Evolutionary conservation across 1,140 invertebrate species (phyloP), one percentile per base, ranked within the genome.

Genomic region (Radopholus similis): DNA sequence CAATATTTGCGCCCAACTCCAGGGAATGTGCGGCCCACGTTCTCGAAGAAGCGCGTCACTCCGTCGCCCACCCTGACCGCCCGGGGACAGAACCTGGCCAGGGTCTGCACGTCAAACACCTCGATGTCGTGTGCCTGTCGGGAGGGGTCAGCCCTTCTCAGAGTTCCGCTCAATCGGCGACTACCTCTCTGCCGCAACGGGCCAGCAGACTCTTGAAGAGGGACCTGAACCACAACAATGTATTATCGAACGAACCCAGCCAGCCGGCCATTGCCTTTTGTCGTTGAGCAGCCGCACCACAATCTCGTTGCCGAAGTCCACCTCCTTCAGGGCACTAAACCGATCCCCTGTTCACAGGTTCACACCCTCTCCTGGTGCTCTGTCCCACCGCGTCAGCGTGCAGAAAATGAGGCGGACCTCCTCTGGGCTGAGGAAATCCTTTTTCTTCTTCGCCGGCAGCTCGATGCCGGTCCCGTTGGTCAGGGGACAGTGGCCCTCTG

Each of bases 261-360:
- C 13, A 57, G 23, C 4, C 18, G 13, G 40, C 4, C 18, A 37
- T 59, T 40, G 30, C 58, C 58, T 62, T 49, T 62, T 62, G 32
- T 62, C 58, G 44, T 62, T 62, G 13, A 62, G 34, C 6, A 62
- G 58, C n/a, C 40, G n/a, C 6, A 62, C 49, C 26, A 62, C 58
- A 2, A 62, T 62, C 30, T 62, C 58, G 30, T 62, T 62, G 18
- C 58, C 58, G 44, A 62, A 62, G 49, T 62, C 58, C 40, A 62
- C 34, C 30, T 30, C 32, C 30, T 47, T 42, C 15, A 62, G 40
- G 4, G 58, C 40, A 23, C 58, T 62, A n/a, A n/a, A n/a, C n/a
- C n/a, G n/a, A n/a, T n/a, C n/a, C n/a, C n/a, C n/a, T n/a, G n/a
- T n/a, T n/a, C n/a, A n/a, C n/a, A n/a, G n/a, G n/a, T n/a, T n/a